Percentiles rank a stretch among this genome's conserved stretches.
phyloP scores from a whole-genome alignment of 2,113 vertebrate genomes.

The Hassar affinis region DNA sequence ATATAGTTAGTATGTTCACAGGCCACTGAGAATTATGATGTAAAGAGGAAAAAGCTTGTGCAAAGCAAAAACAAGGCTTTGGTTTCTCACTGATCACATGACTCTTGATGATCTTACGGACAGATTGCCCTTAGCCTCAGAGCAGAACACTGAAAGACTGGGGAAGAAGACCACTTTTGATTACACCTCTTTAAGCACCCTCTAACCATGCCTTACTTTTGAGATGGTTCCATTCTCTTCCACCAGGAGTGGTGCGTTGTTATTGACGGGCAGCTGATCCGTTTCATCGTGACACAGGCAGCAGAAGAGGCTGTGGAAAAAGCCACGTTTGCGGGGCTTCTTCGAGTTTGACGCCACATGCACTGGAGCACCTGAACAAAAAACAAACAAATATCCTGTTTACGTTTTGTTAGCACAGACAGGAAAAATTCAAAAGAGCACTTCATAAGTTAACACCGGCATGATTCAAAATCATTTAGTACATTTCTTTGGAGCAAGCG shows the following conservation, averaged over 20 bases:
- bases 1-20: not conserved
- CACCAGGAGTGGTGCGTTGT: slow-evolving; percentile 74
- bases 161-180: not conserved
- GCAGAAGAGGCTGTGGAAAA: slow-evolving; percentile 80
- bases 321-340: slow-evolving; percentile 76
- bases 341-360: slow-evolving; percentile 66
- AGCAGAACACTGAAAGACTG: not conserved
- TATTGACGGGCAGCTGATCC: slow-evolving; percentile 72
- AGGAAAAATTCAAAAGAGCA: not conserved
- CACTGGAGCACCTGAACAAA: slow-evolving; percentile 66
- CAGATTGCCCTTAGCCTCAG: slow-evolving; percentile 31
- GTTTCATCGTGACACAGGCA: slow-evolving; percentile 78
- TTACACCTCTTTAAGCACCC: not conserved
- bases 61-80: slow-evolving; percentile 54
- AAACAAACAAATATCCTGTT: not conserved
- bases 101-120: slow-evolving; percentile 42
- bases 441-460: not conserved
- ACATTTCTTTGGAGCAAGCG: not conserved
- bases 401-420: not conserved
- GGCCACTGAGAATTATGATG: slow-evolving; percentile 13
- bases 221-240: slow-evolving; percentile 80
- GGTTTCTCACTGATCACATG: slow-evolving; percentile 48
- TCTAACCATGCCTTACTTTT: slow-evolving; percentile 69
- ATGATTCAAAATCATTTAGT: not conserved
- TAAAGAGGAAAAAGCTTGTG: slow-evolving; percentile 58